Percentiles rank a stretch among this genome's conserved stretches.
Evolutionary conservation across 2,797 vertebrate genomes (phyloP).

Genomic region (Clarias platycephalus): DNA sequence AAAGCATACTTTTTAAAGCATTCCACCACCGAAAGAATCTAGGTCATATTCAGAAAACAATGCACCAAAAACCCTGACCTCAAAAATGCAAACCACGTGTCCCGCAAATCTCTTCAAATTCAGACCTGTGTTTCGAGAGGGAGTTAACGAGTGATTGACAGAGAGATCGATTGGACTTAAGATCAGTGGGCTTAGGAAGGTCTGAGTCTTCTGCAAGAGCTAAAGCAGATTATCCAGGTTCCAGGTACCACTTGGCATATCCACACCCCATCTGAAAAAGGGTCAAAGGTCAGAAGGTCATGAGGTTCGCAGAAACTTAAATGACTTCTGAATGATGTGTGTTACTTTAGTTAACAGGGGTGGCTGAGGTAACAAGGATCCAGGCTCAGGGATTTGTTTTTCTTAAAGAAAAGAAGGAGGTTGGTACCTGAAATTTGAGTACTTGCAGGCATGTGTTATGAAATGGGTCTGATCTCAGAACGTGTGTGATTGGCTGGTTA

Average conservation of each 20-base stretch:
- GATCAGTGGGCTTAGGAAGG: conserved; percentile 40
- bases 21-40: conserved; percentile 4
- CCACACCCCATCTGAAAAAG: conserved; percentile 24
- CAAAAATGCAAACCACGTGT: conserved; percentile 27
- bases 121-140: conserved; percentile 4
- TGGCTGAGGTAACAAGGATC: conserved; percentile 41
- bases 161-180: conserved; percentile 39
- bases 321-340: conserved; percentile 27
- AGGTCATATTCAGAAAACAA: conserved; percentile 21
- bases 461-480: conserved; percentile 30
- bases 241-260: conserved; percentile 43
- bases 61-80: conserved; percentile 1
- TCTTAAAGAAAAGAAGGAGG: conserved; percentile 29
- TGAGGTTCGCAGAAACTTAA: conserved; percentile 33
- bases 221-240: conserved; percentile 46
- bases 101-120: background rate
- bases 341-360: conserved; percentile 38
- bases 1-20: background rate
- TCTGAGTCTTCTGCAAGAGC: conserved; percentile 32
- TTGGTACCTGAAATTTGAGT: conserved; percentile 34
- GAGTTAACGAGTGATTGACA: conserved; percentile 36
- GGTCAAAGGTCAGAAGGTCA: conserved; percentile 47
- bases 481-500: background rate
- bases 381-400: conserved; percentile 26
- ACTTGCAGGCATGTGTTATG: conserved; percentile 30